Conservation (phyloP, 2,113 vertebrate species). For the Eublepharis macularius region DNA sequence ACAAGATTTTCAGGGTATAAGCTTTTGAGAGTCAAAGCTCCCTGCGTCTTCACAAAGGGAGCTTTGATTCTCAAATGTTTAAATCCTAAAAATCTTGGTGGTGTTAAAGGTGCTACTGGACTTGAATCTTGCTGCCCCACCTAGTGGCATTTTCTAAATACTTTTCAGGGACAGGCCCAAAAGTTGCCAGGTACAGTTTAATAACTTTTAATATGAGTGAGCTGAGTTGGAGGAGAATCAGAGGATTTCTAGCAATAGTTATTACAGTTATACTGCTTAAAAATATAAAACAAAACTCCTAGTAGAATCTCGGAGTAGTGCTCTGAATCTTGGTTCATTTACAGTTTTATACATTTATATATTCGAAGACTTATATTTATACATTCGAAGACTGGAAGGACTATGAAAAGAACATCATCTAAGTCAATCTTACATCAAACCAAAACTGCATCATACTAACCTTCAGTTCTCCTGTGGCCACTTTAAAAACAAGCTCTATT, state of each 20-base stretch:
- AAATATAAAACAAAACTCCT: not conserved
- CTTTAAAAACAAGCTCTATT: constrained; percentile 96
- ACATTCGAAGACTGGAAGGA: not conserved
- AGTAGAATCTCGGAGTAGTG: not conserved
- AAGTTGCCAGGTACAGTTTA: not conserved
- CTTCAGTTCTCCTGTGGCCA: constrained; percentile 93
- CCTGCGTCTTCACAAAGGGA: no score
- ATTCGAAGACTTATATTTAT: no score
- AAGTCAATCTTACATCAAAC: not conserved
- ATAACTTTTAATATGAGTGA: not conserved
- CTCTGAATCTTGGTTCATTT: not conserved
- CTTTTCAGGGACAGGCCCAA: not conserved
- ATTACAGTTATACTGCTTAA: not conserved
- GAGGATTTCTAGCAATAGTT: not conserved
- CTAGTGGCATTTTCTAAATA: not conserved
- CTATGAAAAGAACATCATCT: not conserved
- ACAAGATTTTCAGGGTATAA: no score
- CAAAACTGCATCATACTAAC: constrained; percentile 70
- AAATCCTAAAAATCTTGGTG: no score
- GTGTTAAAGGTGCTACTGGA: no score
- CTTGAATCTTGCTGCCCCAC: no score
- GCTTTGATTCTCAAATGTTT: no score
- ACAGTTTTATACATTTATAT: no score
- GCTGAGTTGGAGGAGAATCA: not conserved
- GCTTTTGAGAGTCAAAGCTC: no score